Evolutionary conservation across 2,113 vertebrate species (phyloP).

Genomic region (Oreotragus oreotragus): DNA sequence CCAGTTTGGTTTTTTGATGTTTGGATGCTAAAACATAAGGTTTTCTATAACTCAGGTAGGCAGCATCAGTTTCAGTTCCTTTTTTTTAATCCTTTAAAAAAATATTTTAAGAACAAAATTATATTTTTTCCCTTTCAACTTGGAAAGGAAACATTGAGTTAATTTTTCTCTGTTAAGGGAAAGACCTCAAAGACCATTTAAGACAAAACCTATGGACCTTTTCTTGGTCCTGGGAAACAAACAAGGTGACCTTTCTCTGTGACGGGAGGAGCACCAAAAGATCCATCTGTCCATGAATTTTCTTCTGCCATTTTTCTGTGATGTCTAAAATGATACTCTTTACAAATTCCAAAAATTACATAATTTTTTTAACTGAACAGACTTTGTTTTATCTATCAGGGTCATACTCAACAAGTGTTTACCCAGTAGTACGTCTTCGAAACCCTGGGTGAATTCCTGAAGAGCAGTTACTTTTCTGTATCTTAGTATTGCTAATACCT

Average conservation of each 20-base stretch:
- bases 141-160: conserved; percentile 28
- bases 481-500: not conserved
- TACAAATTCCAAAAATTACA: not conserved
- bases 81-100: conserved; percentile 48
- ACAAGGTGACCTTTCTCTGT: not conserved
- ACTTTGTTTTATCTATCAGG: not conserved
- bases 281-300: not conserved
- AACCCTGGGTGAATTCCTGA: not conserved
- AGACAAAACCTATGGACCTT: not conserved
- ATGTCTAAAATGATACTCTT: not conserved
- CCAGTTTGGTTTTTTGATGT: conserved; percentile 66
- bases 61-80: not conserved
- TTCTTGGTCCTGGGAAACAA: not conserved
- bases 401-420: not conserved
- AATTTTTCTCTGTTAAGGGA: not conserved
- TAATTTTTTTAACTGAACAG: not conserved
- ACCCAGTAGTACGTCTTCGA: not conserved
- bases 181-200: conserved; percentile 8
- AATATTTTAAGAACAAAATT: conserved; percentile 29
- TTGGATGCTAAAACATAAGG: conserved; percentile 23
- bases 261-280: not conserved
- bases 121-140: conserved; percentile 32
- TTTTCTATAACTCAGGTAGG: conserved; percentile 61
- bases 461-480: not conserved
- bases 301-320: not conserved